phyloP scores from a whole-genome alignment of 2,888 invertebrate species.

The Gasteruption jaculator region DNA sequence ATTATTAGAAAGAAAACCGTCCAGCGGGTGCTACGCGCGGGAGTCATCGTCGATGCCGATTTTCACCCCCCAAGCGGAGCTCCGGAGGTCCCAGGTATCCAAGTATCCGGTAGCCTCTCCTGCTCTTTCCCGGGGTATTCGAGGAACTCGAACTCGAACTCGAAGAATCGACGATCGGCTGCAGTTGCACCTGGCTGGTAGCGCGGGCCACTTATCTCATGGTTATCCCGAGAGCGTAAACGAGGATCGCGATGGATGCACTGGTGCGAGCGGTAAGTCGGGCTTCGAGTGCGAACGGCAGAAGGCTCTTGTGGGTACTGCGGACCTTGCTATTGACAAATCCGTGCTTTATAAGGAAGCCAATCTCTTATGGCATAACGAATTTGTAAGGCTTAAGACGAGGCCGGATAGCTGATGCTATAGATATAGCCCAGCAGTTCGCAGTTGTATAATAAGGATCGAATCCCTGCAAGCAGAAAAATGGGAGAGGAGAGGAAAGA shows the following conservation, averaged over 20 bases:
- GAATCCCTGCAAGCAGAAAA: too few relatives aligned
- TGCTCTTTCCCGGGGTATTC: too few relatives aligned
- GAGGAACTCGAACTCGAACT: too few relatives aligned
- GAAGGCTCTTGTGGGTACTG: constrained; percentile 24
- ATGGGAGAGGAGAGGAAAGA: too few relatives aligned
- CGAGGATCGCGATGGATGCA: too few relatives aligned
- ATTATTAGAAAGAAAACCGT: constrained; percentile 29
- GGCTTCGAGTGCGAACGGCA: not conserved
- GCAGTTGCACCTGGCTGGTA: too few relatives aligned
- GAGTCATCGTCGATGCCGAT: constrained; percentile 11
- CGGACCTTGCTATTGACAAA: constrained; percentile 44
- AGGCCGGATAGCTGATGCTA: too few relatives aligned
- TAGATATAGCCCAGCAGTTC: too few relatives aligned
- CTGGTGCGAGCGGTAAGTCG: not conserved
- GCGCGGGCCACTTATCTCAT: too few relatives aligned
- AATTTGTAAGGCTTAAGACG: constrained; percentile 41
- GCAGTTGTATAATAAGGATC: too few relatives aligned
- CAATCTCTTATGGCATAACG: constrained; percentile 33
- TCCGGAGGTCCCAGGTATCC: constrained; percentile 7
- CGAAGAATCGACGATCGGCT: too few relatives aligned
- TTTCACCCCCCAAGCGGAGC: not conserved
- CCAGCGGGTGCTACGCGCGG: constrained; percentile 20
- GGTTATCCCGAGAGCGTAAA: not conserved
- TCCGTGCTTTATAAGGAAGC: constrained; percentile 44
- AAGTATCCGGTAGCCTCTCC: not conserved